Percentiles rank a stretch among this genome's conserved stretches.
Conservation (phyloP, 1,140 invertebrate genomes). For the Whitmania pigra region DNA sequence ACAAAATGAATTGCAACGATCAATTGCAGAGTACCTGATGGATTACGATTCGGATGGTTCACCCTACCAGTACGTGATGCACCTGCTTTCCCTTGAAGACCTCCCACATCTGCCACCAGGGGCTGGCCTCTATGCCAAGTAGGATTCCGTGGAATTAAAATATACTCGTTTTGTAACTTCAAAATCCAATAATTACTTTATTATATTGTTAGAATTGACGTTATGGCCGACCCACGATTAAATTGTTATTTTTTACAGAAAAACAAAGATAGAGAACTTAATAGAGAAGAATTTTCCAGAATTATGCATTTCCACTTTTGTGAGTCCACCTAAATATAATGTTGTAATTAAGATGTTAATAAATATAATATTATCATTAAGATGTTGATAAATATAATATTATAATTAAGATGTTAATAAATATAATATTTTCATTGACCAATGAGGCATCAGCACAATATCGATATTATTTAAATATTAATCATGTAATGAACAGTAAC, state of each 20-base stretch:
- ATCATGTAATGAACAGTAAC: no score
- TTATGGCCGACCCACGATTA: neutral
- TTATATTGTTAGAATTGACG: no score
- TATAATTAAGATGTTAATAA: no score
- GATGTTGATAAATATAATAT: no score
- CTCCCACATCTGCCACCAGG: slow-evolving; percentile 64
- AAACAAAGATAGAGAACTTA: neutral
- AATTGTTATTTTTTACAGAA: neutral
- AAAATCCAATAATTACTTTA: no score
- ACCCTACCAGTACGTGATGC: slow-evolving; percentile 54
- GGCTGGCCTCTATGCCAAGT: slow-evolving; percentile 66
- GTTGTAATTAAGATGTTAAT: neutral
- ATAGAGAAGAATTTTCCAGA: slow-evolving; percentile 2
- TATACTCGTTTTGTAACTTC: neutral
- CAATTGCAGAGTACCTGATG: slow-evolving; percentile 29
- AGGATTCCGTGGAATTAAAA: slow-evolving; percentile 18
- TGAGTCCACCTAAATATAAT: neutral
- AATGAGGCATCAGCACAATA: no score
- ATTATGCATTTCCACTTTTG: neutral
- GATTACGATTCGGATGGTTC: slow-evolving; percentile 33
- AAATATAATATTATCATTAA: neutral
- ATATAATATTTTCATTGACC: neutral
- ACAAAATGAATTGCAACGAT: no score
- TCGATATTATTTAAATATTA: no score
- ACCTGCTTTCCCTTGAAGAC: slow-evolving; percentile 54